These are phyloP conservation scores for Alauda arvensis DNA, from an alignment of 2,797 vertebrate species.

Conservation along the genomic window DNA sequence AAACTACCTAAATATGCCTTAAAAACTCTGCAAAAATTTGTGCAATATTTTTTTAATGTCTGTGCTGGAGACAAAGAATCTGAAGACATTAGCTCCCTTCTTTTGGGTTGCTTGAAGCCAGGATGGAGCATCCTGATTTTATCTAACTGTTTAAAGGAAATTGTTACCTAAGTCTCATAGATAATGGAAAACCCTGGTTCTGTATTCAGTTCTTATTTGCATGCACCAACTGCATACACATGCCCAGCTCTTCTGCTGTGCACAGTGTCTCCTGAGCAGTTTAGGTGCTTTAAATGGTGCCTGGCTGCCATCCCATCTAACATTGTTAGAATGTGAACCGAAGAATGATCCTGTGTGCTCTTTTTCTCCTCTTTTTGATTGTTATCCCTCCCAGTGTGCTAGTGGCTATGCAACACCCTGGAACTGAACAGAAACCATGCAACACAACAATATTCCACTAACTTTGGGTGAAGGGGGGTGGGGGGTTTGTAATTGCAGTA, in stretches of 20 bases:
- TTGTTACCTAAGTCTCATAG: background rate
- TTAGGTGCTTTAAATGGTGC: background rate
- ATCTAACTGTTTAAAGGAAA: background rate
- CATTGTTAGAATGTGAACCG: background rate
- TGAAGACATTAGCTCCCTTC: background rate
- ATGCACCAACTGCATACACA: background rate
- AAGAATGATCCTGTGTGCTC: background rate
- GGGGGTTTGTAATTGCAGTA: background rate
- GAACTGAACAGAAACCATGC: background rate
- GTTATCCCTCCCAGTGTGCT: background rate
- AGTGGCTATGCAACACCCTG: background rate
- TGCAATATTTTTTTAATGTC: background rate
- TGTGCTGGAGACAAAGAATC: background rate
- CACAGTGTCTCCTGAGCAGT: background rate
- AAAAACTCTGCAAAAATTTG: constrained; percentile 23
- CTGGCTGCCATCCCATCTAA: background rate
- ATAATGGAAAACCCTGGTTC: background rate
- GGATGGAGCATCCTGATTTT: background rate
- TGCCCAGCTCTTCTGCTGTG: background rate
- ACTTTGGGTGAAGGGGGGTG: background rate
- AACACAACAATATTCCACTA: background rate
- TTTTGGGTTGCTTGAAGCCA: background rate
- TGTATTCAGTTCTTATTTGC: background rate
- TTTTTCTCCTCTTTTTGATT: background rate
- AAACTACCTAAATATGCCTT: constrained; percentile 32